Conservation (phyloP, 1,140 invertebrate genomes). For the Drosophila lini region DNA sequence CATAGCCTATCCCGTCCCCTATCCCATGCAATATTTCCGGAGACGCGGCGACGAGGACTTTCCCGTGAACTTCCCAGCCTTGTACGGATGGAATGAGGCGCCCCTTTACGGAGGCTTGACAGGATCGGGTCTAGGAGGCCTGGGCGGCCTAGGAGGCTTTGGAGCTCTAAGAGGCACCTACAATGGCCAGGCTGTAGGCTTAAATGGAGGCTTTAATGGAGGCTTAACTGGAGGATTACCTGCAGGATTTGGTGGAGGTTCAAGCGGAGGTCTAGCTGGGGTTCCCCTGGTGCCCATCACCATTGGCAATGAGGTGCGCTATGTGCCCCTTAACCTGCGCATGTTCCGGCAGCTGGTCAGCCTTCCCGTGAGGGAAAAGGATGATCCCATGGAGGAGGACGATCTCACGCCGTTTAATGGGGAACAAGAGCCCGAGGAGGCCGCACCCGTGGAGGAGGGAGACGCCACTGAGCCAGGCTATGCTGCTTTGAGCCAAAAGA, state of each 20-base stretch:
- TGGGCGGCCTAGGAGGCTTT: not conserved
- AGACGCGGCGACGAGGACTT: constrained; percentile 24
- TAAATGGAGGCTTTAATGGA: no score
- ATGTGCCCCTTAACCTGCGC: constrained; percentile 61
- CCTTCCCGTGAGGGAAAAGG: constrained; percentile 24
- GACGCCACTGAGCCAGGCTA: not conserved
- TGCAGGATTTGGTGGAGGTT: not conserved
- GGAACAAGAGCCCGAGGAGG: not conserved
- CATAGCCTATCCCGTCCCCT: not conserved
- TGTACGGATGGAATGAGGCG: constrained; percentile 26
- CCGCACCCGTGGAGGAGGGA: not conserved
- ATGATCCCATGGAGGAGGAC: constrained; percentile 32
- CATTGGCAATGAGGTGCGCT: constrained; percentile 62
- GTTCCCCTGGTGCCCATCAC: constrained; percentile 63
- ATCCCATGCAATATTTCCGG: constrained; percentile 45
- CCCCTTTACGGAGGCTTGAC: constrained; percentile 20
- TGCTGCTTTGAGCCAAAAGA: not conserved
- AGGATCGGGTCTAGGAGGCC: not conserved
- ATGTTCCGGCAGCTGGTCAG: constrained; percentile 52
- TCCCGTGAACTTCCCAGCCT: constrained; percentile 15
- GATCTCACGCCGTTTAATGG: not conserved
- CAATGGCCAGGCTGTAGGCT: not conserved
- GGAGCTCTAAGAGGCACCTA: not conserved
- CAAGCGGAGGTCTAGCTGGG: constrained; percentile 4
- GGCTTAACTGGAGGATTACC: not conserved